phyloP scores from a whole-genome alignment of 2,113 vertebrate species.

The Daubentonia madagascariensis region DNA sequence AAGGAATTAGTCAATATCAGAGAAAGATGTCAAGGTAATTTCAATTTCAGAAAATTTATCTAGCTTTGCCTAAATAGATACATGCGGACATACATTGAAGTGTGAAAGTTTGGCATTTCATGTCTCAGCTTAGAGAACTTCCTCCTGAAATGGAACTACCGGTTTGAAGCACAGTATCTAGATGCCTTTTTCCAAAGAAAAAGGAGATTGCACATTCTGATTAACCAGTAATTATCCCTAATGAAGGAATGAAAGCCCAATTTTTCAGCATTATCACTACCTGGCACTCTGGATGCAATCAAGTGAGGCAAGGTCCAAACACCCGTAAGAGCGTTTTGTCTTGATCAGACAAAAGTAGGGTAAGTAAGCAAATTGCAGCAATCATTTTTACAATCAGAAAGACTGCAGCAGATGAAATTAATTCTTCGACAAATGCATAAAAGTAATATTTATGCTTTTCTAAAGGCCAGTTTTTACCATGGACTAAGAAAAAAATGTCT shows the following conservation, averaged over 20 bases:
- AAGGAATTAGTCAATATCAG: background rate
- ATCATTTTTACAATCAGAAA: conserved; percentile 13
- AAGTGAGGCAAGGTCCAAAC: background rate
- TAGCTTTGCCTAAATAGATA: background rate
- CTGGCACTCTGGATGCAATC: background rate
- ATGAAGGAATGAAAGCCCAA: background rate
- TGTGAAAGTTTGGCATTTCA: background rate
- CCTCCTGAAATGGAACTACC: background rate
- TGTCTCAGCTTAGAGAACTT: conserved; percentile 15
- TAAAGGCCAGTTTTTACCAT: background rate
- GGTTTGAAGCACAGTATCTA: background rate
- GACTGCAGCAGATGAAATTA: background rate
- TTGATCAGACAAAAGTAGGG: background rate
- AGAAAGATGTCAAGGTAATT: background rate
- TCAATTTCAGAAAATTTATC: conserved; percentile 13
- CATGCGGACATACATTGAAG: background rate
- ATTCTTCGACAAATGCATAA: background rate
- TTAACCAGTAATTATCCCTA: background rate
- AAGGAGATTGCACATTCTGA: background rate
- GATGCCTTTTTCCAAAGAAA: background rate
- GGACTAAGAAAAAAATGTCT: background rate
- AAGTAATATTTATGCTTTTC: background rate
- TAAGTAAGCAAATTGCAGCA: background rate
- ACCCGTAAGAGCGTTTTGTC: background rate
- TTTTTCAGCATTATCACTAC: background rate